Conservation (phyloP, 2,797 vertebrate genomes). For the Lagorchestes hirsutus region DNA sequence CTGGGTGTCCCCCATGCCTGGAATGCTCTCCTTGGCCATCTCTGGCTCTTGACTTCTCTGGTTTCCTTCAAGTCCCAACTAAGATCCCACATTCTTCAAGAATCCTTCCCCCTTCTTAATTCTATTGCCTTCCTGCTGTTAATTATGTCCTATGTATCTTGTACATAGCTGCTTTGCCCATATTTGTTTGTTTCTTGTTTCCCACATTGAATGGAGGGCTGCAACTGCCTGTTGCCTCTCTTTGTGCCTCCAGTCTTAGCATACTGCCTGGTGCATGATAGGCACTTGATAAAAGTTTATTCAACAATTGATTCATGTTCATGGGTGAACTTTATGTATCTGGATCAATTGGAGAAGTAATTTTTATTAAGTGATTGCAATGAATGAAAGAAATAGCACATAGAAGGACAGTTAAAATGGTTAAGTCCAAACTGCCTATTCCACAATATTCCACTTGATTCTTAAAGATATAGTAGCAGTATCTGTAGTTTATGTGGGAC, state of each 20-base stretch:
- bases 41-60: not conserved
- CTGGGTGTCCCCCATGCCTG: not conserved
- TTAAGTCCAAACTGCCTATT: not conserved
- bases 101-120: not conserved
- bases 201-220: not conserved
- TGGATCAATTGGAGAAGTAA: not conserved
- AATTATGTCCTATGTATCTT: not conserved
- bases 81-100: not conserved
- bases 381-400: conserved; percentile 32
- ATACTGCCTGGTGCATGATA: not conserved
- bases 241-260: not conserved
- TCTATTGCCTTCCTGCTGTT: not conserved
- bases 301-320: not conserved
- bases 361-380: conserved; percentile 20
- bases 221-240: not conserved
- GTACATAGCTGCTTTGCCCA: not conserved
- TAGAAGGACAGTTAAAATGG: not conserved
- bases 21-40: not conserved
- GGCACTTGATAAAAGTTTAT: not conserved
- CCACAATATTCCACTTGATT: not conserved
- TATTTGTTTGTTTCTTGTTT: not conserved
- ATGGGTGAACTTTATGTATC: not conserved
- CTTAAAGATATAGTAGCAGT: not conserved
- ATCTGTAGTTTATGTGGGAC: not conserved
- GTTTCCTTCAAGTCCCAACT: not conserved